Evolutionary conservation across 2,888 invertebrate species (phyloP), one percentile per base, ranked within the genome.

Genomic region (Luperina nickerlii): DNA sequence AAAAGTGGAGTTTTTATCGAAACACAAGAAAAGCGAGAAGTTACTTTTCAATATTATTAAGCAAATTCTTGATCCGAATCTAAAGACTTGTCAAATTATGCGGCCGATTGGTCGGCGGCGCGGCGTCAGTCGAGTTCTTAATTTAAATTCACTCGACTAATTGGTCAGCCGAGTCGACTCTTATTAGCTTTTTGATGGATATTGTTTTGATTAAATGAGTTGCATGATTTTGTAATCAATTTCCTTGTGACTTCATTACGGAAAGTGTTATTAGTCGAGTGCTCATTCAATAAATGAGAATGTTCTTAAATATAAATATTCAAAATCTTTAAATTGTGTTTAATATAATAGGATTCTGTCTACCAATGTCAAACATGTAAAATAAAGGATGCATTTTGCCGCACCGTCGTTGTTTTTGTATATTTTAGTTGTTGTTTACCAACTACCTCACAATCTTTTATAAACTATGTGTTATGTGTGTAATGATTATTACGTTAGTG

Each of bases 141-240:
- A 91, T 92, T 92, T 91, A 90, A 91, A 91, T 92, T 92, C 89
- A 88, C 86, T 87, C 89, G 76, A 83, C 88, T 92, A 91, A 92
- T 91, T 91, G 91, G 90, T 91, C 90, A 87, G 88, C 82, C 83
- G 86, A 83, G 78, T 86, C 85, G 90, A 88, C 87, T 86, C 89
- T 89, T 90, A 92, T 90, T 92, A 89, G 89, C 90, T 89, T 90
- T 89, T 89, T 90, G 91, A 91, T 89, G 87, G 91, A 91, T 92
- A 89, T 90, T 91, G 85, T 90, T 90, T 88, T 86, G 82, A 86
- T 84, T 78, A 84, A 88, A 87, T 80, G 86, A 85, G 79, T 90
- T 85, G 85, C 81, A 83, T 84, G 81, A 86, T 83, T 88, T 87
- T 74, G 69, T 79, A 78, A 84, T 83, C 54, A 83, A 88, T 85